Conservation (phyloP, 2,113 vertebrate species). For the Ceuthmochares aereus region DNA sequence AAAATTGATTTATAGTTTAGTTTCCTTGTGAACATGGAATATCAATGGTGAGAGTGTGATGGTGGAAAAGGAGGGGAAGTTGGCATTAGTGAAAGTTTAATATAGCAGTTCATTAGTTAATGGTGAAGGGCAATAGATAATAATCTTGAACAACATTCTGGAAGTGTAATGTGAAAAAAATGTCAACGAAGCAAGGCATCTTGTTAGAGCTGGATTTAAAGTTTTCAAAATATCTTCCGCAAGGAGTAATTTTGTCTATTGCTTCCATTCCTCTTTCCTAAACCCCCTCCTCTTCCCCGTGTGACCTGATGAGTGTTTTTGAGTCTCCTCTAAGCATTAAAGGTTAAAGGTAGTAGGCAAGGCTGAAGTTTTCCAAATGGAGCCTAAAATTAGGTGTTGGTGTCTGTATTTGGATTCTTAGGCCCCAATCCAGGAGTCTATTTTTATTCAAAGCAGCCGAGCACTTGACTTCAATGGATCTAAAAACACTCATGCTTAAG, state of each 20-base stretch:
- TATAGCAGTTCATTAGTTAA: conserved; percentile 68
- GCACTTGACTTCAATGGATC: conserved; percentile 66
- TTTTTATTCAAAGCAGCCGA: conserved; percentile 62
- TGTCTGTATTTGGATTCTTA: conserved; percentile 54
- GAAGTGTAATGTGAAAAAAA: neutral
- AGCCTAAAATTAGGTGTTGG: conserved; percentile 52
- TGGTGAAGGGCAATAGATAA: conserved; percentile 20
- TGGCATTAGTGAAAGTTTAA: conserved; percentile 48
- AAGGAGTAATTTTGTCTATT: neutral
- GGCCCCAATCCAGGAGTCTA: conserved; percentile 52
- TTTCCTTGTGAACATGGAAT: conserved; percentile 71
- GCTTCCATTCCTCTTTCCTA: neutral
- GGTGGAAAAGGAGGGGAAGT: neutral
- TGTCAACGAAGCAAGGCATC: neutral
- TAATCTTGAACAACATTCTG: conserved; percentile 25
- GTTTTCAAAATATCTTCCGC: neutral
- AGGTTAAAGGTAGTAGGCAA: conserved; percentile 48
- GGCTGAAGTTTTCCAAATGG: conserved; percentile 37
- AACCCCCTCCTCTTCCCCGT: neutral
- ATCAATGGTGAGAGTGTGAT: conserved; percentile 47
- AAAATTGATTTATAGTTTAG: conserved; percentile 78
- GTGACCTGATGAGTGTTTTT: neutral
- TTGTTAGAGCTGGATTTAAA: neutral
- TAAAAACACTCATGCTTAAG: conserved; percentile 56
- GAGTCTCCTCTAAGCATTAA: conserved; percentile 14